phyloP scores from a whole-genome alignment of 2,113 vertebrate species.

The Ursus arctos region DNA sequence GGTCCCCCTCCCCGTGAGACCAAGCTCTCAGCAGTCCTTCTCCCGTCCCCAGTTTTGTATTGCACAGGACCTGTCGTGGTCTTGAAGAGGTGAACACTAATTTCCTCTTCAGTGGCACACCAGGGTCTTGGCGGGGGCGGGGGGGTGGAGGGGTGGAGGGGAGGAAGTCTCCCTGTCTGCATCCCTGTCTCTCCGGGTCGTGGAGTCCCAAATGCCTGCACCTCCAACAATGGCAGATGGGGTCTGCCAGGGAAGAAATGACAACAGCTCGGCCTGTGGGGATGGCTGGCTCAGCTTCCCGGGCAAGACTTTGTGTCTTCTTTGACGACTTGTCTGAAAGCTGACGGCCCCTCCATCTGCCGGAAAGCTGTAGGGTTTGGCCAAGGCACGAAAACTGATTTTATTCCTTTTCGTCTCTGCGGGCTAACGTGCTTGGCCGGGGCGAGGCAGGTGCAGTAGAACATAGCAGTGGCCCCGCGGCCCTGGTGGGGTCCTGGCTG shows the following conservation, averaged over 20 bases:
- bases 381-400: not conserved
- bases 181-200: not conserved
- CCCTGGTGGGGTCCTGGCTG: not conserved
- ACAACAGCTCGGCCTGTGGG: fast-evolving
- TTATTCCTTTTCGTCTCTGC: not conserved
- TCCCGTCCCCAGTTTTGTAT: not conserved
- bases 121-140: too few species aligned
- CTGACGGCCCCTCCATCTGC: not conserved
- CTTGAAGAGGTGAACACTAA: not conserved
- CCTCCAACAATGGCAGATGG: too few species aligned
- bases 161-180: not conserved
- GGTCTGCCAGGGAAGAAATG: not conserved
- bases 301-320: not conserved
- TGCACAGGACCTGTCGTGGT: not conserved
- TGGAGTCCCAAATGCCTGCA: not conserved
- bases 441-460: not conserved
- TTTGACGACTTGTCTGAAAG: not conserved
- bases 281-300: not conserved
- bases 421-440: not conserved
- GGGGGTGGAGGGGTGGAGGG: fast-evolving
- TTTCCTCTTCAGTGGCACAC: not conserved
- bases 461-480: not conserved
- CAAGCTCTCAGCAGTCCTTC: not conserved
- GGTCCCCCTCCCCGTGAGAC: fast-evolving
- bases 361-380: not conserved